phyloP scores from a whole-genome alignment of 1,140 invertebrate genomes.

The Zaprionus tsacasi region DNA sequence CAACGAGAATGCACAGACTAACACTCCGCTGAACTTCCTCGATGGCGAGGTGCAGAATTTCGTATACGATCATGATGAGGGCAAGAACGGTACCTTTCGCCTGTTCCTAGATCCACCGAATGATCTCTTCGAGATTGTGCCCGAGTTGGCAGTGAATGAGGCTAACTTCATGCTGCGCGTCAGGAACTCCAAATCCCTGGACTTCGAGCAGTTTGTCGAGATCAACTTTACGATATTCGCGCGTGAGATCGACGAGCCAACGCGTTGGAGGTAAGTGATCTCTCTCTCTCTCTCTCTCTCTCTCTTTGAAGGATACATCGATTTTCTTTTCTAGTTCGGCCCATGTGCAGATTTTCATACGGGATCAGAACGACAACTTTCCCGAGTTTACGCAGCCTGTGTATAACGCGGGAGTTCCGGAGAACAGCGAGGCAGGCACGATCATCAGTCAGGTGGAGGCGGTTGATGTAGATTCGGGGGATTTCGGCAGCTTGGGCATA shows the following conservation, averaged over 20 bases:
- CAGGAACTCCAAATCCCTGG: conserved; percentile 91
- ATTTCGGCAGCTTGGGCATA: conserved; percentile 93
- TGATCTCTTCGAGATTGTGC: conserved; percentile 95
- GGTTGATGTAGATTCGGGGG: conserved; percentile 92
- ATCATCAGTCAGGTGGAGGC: conserved; percentile 93
- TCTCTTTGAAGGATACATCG: background rate
- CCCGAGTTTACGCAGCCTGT: conserved; percentile 92
- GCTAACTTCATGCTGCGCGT: conserved; percentile 96
- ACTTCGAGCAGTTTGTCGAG: conserved; percentile 92
- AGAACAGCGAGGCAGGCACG: conserved; percentile 93
- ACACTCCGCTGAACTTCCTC: conserved; percentile 95
- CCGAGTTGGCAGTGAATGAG: conserved; percentile 94
- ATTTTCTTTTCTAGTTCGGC: conserved; percentile 86
- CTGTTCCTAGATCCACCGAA: conserved; percentile 92
- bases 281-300: background rate
- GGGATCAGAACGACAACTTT: conserved; percentile 97
- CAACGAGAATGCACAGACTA: conserved; percentile 95
- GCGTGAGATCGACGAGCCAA: conserved; percentile 89
- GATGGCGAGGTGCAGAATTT: conserved; percentile 92
- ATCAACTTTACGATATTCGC: conserved; percentile 95
- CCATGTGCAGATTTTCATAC: conserved; percentile 92
- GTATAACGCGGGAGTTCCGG: conserved; percentile 92
- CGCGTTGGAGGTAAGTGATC: conserved; percentile 68
- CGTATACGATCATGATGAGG: conserved; percentile 97
- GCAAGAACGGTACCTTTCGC: conserved; percentile 96